Percentiles rank a stretch among this genome's conserved stretches.
Conservation (phyloP, 2,888 invertebrate genomes). For the Abrostola tripartita region DNA sequence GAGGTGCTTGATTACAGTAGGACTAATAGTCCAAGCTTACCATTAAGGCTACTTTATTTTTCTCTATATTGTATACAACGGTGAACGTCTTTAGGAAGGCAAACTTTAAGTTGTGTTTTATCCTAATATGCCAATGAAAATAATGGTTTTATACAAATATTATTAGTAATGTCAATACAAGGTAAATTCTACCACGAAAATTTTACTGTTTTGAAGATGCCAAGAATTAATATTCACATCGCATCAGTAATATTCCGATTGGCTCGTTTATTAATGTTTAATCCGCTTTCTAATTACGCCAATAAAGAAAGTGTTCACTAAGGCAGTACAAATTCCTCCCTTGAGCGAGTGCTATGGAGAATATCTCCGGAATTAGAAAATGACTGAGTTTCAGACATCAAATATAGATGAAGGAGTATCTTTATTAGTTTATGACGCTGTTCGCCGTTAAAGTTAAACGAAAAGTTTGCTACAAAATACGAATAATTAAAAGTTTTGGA, state of each 20-base stretch:
- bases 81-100: too few relatives aligned
- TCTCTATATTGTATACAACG: too few relatives aligned
- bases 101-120: too few relatives aligned
- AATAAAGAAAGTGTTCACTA: conserved; percentile 23
- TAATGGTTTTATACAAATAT: too few relatives aligned
- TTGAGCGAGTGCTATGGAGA: conserved; percentile 4
- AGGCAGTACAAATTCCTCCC: conserved; percentile 16
- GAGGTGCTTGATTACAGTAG: too few relatives aligned
- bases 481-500: conserved; percentile 3
- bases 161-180: too few relatives aligned
- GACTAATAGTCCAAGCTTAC: too few relatives aligned
- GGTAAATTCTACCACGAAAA: too few relatives aligned
- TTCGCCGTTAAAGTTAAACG: conserved; percentile 2
- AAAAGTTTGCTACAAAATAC: conserved; percentile 1
- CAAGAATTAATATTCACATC: neutral
- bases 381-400: conserved; percentile 7
- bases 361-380: conserved; percentile 6
- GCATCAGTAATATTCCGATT: conserved; percentile 2
- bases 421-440: conserved; percentile 5
- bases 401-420: conserved; percentile 6
- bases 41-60: too few relatives aligned
- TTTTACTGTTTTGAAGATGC: neutral
- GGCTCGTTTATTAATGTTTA: conserved; percentile 18
- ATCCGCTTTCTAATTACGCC: conserved; percentile 18
- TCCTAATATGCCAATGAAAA: too few relatives aligned